Base-by-base conservation (phyloP, 92 coral and sea anemone genomes). In the Heteractis magnifica region DNA sequence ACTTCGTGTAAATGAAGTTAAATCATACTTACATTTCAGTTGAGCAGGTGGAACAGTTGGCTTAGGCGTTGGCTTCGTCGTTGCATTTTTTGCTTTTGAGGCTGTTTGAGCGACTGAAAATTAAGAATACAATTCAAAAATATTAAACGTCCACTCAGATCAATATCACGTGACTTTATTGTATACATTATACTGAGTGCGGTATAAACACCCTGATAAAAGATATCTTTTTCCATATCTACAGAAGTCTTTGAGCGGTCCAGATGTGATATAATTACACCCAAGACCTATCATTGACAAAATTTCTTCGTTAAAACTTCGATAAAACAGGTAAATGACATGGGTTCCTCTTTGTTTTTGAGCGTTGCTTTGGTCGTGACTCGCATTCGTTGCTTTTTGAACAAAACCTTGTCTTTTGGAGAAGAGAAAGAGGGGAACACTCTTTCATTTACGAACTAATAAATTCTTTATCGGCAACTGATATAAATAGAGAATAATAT, bases 31-130 rank as follows among this genome's bases (percentile, higher is more conserved):
- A 79, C 82, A 79, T 79, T 79, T 79, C 49, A 79, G 49, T 12
- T 44, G 72, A 16, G 55, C 82, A 9, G 82, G 82, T 8, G 82
- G 52, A 16, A 79, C 82, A 12, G 82, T 79, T 21, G 82, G 82
- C 65, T 79, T 79, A 10, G 82, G 82, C 52, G 73, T 79, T 13
- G 81, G 60, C 34, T 60, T 79, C 23, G 72, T 52, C 19, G 65
- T 79, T 8, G 74, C 21, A 21, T 79, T 79, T 73, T 58, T 58
- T 10, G 64, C 15, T n/a, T 58, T 58, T 58, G 19, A 15, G 13
- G 50, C 6, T 20, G 82, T 44, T 48, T 59, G 74, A 9, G 82
- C 48, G 70, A 59, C 82, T 79, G 26, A 19, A 79, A 79, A 78
- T 55, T 2, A 55, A 78, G 26, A 52, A 53, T 12, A 14, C 16